A percentile compares a stretch with the other conserved stretches of the same genome.
Evolutionary conservation across 2,797 vertebrate species (phyloP).

Genomic region (Notolabrus celidotus): DNA sequence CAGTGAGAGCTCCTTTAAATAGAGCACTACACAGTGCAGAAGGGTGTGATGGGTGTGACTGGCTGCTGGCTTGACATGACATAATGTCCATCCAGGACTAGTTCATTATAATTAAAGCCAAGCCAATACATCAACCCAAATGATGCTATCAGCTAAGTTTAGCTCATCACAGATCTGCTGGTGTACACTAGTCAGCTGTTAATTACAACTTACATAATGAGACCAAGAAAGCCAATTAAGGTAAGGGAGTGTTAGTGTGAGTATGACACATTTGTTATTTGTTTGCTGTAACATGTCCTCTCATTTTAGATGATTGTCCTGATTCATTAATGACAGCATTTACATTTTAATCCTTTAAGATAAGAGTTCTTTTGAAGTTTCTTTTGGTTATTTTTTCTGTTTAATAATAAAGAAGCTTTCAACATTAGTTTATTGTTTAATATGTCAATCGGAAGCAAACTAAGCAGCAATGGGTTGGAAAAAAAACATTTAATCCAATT

Average conservation of each 20-base stretch:
- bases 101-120: slow-evolving; percentile 13
- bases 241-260: background rate
- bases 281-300: background rate
- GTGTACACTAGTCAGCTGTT: background rate
- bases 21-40: background rate
- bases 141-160: slow-evolving; percentile 17
- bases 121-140: background rate
- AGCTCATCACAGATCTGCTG: slow-evolving; percentile 3
- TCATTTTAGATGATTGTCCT: background rate
- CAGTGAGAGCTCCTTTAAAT: slow-evolving; percentile 12
- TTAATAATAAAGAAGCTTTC: background rate
- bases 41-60: background rate
- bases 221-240: background rate
- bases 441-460: background rate
- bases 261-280: background rate
- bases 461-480: background rate
- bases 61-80: background rate
- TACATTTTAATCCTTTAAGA: background rate
- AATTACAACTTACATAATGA: background rate
- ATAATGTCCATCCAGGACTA: background rate
- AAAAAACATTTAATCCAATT: no score
- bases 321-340: background rate
- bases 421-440: background rate
- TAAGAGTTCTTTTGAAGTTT: no score
- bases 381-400: background rate